phyloP scores from a whole-genome alignment of 2,113 vertebrate species.

The Callipepla squamata region DNA sequence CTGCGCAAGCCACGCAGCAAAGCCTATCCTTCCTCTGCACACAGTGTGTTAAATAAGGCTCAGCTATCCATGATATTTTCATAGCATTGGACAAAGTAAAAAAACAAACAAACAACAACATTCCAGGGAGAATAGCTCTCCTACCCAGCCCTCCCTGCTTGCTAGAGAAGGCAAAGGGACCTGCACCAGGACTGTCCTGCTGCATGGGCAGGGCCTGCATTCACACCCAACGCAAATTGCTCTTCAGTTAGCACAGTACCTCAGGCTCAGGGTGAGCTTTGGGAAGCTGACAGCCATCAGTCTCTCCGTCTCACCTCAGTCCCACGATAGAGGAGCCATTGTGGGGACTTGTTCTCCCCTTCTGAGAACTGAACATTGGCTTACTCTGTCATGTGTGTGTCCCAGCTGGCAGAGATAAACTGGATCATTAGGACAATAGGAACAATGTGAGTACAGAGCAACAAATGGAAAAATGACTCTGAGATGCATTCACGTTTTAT shows the following conservation, averaged over 20 bases:
- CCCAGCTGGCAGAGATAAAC: slow-evolving; percentile 24
- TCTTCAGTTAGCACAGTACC: neutral
- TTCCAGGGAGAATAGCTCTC: neutral
- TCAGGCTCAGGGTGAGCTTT: neutral
- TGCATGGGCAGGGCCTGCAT: neutral
- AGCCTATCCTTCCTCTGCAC: neutral
- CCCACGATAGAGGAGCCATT: neutral
- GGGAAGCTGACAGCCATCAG: neutral
- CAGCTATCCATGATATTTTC: neutral
- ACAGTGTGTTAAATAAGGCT: neutral
- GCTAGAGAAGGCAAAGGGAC: neutral
- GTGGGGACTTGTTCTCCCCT: neutral
- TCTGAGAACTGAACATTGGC: neutral
- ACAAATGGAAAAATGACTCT: slow-evolving; percentile 1
- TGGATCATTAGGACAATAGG: slow-evolving; percentile 14
- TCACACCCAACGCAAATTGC: neutral
- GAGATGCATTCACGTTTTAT: neutral
- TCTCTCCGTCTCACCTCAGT: neutral
- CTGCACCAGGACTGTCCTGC: neutral
- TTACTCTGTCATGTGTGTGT: neutral
- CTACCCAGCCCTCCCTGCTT: neutral
- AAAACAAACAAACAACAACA: slow-evolving; percentile 4
- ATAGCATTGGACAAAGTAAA: neutral
- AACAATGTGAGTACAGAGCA: neutral
- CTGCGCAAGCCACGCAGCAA: accelerated